These are phyloP conservation scores for Sarcophaga caerulescens DNA, from an alignment of 2,888 invertebrate genomes.

Conservation along the genomic window DNA sequence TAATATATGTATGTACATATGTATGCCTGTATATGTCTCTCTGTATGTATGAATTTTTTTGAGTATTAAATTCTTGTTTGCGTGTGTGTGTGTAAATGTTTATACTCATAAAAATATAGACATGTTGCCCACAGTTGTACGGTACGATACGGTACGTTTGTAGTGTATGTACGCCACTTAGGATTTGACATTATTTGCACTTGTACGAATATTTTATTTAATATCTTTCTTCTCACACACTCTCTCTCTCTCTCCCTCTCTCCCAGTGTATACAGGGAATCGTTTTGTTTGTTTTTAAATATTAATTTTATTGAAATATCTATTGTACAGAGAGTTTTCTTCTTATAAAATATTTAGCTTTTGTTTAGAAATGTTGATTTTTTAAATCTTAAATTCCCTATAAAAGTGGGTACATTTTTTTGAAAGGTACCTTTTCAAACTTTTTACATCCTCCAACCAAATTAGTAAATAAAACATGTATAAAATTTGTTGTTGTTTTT, in stretches of 20 bases:
- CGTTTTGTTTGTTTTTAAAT: not conserved
- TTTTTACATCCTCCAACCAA: not conserved
- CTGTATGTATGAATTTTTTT: not conserved
- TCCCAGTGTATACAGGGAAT: not conserved
- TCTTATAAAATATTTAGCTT: too few relatives aligned
- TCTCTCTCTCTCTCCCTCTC: not conserved
- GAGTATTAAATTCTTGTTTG: not conserved
- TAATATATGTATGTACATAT: too few relatives aligned
- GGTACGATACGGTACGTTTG: too few relatives aligned
- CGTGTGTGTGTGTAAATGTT: not conserved
- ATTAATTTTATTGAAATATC: conserved; percentile 6
- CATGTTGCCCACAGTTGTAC: not conserved
- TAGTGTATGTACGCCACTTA: conserved; percentile 33
- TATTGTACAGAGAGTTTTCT: too few relatives aligned
- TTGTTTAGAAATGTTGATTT: too few relatives aligned
- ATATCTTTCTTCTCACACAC: not conserved
- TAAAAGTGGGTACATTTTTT: too few relatives aligned
- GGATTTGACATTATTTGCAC: conserved; percentile 52
- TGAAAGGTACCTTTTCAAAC: not conserved
- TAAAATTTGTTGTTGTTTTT: too few relatives aligned
- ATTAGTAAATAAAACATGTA: not conserved
- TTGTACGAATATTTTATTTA: conserved; percentile 17
- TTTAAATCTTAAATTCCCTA: too few relatives aligned
- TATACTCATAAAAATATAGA: not conserved
- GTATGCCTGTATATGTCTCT: not conserved